These are phyloP conservation scores for Philaethria dido DNA, from an alignment of 2,888 invertebrate species.

Conservation along the genomic window DNA sequence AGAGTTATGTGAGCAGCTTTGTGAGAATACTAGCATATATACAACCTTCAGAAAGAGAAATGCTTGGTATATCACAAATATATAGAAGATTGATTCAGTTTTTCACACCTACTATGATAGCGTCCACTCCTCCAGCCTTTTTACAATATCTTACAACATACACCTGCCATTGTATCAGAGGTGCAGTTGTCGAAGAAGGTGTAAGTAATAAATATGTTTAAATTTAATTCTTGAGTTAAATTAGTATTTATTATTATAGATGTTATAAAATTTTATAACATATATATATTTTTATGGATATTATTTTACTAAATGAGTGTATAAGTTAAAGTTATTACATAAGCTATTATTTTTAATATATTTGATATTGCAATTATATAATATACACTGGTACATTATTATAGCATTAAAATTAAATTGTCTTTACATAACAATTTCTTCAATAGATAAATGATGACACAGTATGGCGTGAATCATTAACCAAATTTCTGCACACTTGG, in stretches of 20 bases:
- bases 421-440: neutral
- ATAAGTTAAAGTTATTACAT: neutral
- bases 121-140: constrained; percentile 69
- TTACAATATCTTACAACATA: constrained; percentile 73
- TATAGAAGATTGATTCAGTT: constrained; percentile 76
- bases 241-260: neutral
- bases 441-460: constrained; percentile 72
- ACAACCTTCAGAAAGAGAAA: constrained; percentile 71
- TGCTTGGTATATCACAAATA: constrained; percentile 76
- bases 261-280: neutral
- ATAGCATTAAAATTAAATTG: neutral
- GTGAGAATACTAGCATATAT: constrained; percentile 74
- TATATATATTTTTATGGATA: neutral
- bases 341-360: neutral
- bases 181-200: constrained; percentile 73
- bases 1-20: constrained; percentile 75
- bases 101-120: constrained; percentile 71
- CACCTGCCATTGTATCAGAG: constrained; percentile 75
- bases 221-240: neutral
- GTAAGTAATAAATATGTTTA: constrained; percentile 57
- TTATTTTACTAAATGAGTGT: no score
- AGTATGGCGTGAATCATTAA: constrained; percentile 76
- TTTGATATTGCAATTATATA: neutral
- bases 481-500: constrained; percentile 78
- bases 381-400: neutral